Evolutionary conservation across 1,140 invertebrate species (phyloP).

Genomic region (Pectinophora gossypiella): DNA sequence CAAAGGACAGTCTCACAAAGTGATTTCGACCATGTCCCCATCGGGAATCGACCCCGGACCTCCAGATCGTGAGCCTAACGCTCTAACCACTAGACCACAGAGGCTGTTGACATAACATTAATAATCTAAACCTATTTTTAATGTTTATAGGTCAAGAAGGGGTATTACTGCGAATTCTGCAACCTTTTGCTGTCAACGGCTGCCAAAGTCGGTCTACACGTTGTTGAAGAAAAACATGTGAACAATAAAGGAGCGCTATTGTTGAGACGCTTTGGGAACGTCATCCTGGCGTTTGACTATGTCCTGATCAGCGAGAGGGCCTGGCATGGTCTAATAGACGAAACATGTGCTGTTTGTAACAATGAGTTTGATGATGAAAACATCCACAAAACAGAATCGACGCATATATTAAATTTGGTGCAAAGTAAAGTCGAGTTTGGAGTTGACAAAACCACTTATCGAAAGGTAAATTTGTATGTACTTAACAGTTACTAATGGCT

Average conservation of each 20-base stretch:
- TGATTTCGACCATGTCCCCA: too few relatives aligned
- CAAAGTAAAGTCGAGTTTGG: constrained; percentile 24
- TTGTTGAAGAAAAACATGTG: constrained; percentile 20
- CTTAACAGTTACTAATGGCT: too few relatives aligned
- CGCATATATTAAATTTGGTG: constrained; percentile 33
- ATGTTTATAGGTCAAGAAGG: constrained; percentile 28
- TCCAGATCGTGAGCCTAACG: too few relatives aligned
- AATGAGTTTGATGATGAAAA: constrained; percentile 23
- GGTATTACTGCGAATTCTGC: constrained; percentile 43
- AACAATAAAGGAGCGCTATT: constrained; percentile 18
- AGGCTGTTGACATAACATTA: too few relatives aligned
- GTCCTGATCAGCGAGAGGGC: constrained; percentile 26
- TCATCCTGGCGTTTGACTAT: constrained; percentile 15
- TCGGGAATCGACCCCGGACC: too few relatives aligned
- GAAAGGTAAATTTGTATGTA: constrained; percentile 38
- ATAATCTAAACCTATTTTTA: constrained; percentile 2
- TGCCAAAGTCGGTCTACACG: constrained; percentile 25
- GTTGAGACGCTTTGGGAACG: constrained; percentile 15
- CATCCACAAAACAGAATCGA: constrained; percentile 19
- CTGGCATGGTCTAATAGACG: constrained; percentile 31
- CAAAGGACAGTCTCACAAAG: too few relatives aligned
- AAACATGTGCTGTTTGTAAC: constrained; percentile 30
- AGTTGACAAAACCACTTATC: constrained; percentile 19
- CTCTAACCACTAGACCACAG: too few relatives aligned
- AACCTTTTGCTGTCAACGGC: constrained; percentile 29